Evolutionary conservation across 1,140 invertebrate species (phyloP), one percentile per base, ranked within the genome.

Genomic region (Harpegnathos saltator): DNA sequence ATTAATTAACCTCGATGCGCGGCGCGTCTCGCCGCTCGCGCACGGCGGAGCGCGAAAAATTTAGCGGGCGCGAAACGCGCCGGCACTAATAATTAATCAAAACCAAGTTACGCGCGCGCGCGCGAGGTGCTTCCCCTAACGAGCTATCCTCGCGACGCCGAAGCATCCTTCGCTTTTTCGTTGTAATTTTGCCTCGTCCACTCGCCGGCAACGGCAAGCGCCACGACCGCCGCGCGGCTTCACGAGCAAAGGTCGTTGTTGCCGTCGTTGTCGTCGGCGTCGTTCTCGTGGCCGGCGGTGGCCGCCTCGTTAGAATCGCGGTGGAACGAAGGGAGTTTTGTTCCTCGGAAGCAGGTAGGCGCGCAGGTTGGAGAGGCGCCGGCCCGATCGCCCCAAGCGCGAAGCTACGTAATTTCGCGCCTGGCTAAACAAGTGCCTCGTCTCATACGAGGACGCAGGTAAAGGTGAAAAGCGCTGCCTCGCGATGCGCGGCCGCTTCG

Each of bases 391-490:
- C 33, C 22, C 4, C 52, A 22, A 82, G 68, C 75, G 59, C 85
- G 74, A 88, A 86, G 83, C 89, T 89, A 88, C 85, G 89, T 90
- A 90, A 90, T 90, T 90, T 90, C 87, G 85, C 89, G 89, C 81
- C 83, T 86, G 87, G 89, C 89, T 89, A 89, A 85, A 78, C 89
- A 89, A 82, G 61, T 72, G 87, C 52, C n/a, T 66, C 62, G 44
- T 59, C n/a, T n/a, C 58, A 72, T 69, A 26, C 83, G 78, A n/a
- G 59, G 52, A 74, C 65, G 78, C 65, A 17, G 29, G 58, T 80
- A 88, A 88, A 88, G 83, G 69, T 84, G 85, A 84, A 84, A 88
- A 84, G 65, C 71, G 59, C 15, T 52, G 65, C 77, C 24, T 56
- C 48, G 81, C 68, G 59, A 65, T 77, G n/a, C 17, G 9, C 24